Evolutionary conservation across 2,797 vertebrate species (phyloP), one percentile per base, ranked within the genome.

Genomic region (Myotis pilosus): DNA sequence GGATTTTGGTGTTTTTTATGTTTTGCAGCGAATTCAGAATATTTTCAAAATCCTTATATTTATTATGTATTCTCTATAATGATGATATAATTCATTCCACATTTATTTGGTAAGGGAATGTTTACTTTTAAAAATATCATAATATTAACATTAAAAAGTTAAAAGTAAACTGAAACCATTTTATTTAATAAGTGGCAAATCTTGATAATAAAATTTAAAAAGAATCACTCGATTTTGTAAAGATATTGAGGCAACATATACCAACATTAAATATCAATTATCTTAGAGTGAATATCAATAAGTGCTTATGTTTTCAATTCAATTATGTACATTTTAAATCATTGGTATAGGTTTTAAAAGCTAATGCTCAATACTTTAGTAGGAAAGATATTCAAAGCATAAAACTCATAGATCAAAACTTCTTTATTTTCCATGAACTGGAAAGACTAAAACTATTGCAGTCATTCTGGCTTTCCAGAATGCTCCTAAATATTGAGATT

Each of bases 381-480:
- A 60, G 15, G 30, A 69, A 86, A 87, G 94, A 84, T 91, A 89
- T 51, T 28, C 22, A 82, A 89, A 64, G 23, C 1, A 60, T 36
- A 91, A 92, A 89, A 84, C 12, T 49, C 64, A 80, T 94, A 64
- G 28, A 85, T 95, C 81, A 93, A 87, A 91, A 41, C 36, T 86
- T 93, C 44, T 83, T 85, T 85, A 82, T n/a, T 41, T 80, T 94
- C 51, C 68, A 72, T 95, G 78, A 93, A 93, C 66, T 96, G 94
- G 44, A 85, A 80, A 96, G 55, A 93, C 81, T 95, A 86, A 95
- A 96, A 92, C 93, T 95, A 96, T 55, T 95, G 87, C 87, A 83
- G 44, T 92, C 90, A 49, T 85, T 85, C 28, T 94, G 28, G 64
- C 72, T 94, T 96, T 88, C 75, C 81, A 96, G 95, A 96, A 94